Evolutionary conservation across 1,140 invertebrate species (phyloP), one percentile per base, ranked within the genome.

Genomic region (Olivierus martensii): DNA sequence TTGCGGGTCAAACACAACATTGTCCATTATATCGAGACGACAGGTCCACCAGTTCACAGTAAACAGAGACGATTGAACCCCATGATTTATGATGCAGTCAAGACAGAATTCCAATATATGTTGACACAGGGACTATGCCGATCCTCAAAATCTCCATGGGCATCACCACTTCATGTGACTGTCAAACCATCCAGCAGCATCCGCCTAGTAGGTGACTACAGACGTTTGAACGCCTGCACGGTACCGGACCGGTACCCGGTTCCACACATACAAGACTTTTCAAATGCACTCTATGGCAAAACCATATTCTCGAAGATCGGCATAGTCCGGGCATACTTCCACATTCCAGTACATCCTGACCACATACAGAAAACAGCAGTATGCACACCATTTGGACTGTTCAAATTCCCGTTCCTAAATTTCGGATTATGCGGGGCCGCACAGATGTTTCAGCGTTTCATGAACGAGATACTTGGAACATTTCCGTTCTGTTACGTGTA

Each of bases 171-270:
- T 12, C 59, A 61, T 28, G 38, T 66, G 15, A 52, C 63, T 1
- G 15, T 50, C 0, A 66, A 66, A 48, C 54, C 49, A 28, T 37
- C 43, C 43, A 59, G 55, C 7, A 22, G 49, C 11, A 58, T 43
- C 22, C 18, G 61, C 2, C 54, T 55, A 12, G 52, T 49, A 17
- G 58, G 62, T 2, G 63, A 66, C 48, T 66, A 63, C 47, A 36
- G 58, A 35, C 17, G 14, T 14, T 46, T 65, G 11, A 66, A 66
- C 45, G 18, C 37, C 4, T 17, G 49, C 2, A 63, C 59, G 3
- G 39, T 61, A 19, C 62, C 65, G 0, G 71, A 75, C 50, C 28
- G 59, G 0, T 73, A 70, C 51, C 68, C 68, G 1, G 52, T 73
- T 0, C 65, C 64, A 7, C 47, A 61, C 15, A 52, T 63, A 12